Base-by-base conservation (phyloP, 2,797 vertebrate genomes). In the Ctenopoma kingsleyae region DNA sequence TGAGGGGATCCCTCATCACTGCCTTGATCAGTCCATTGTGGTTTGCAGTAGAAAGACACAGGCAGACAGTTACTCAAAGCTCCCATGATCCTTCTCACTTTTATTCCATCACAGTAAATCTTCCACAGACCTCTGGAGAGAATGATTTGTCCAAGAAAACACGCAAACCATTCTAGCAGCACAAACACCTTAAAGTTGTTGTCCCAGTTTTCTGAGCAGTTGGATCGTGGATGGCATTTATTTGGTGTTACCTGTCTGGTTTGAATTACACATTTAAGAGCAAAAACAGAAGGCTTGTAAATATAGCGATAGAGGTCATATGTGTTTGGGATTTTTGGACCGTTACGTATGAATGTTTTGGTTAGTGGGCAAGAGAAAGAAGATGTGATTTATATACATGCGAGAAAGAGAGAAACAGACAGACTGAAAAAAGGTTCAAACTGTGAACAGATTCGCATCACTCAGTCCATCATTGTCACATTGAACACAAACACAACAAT, bases 261-360 rank as follows among this genome's bases (percentile, higher is more conserved):
- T 89, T 62, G 27, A 85, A 76, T 86, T 78, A 72, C 62, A 80
- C 30, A 19, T 54, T 51, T 52, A 74, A 60, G 60, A 73, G 75
- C 49, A 82, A 77, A 40, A 53, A 52, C 74, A 78, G 44, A 32
- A 58, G 23, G 56, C 47, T 78, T 27, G 71, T 79, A 50, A 82
- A 67, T 71, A 76, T 63, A 60, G 49, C 80, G 74, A 78, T 76
- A 11, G 61, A 58, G 86, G 76, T 84, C 80, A 72, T 82, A 53
- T 79, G 79, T 73, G 80, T 85, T 83, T 77, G 66, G 61, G 71
- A 87, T 84, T 82, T 80, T 80, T 83, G 36, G 20, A 62, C 58
- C 43, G 81, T 88, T 89, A 73, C 41, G 32, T 80, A 62, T 71
- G 55, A 75, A 69, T 79, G 73, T 81, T 81, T 85, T 71, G 62